Conservation (phyloP, 2,113 vertebrate genomes). For the Onychostoma macrolepis region DNA sequence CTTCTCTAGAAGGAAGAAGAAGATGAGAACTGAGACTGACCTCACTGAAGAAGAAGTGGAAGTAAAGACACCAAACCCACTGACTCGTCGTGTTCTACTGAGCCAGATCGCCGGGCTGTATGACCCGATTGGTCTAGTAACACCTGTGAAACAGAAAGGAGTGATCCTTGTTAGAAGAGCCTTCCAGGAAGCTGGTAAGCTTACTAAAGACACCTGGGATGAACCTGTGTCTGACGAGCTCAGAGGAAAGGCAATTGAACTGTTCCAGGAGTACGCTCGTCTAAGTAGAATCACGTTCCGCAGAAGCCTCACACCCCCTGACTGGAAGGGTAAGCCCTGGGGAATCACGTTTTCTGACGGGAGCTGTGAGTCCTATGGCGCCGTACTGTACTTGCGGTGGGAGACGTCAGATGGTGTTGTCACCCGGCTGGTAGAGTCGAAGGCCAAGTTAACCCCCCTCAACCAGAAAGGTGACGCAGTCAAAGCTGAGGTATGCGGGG, state of each 20-base stretch:
- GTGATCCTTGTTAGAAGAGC: conserved; percentile 28
- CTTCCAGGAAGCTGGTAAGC: conserved; percentile 28
- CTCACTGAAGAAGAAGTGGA: not conserved
- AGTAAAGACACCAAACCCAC: conserved; percentile 11
- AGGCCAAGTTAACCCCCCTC: conserved; percentile 26
- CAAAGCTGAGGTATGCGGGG: conserved; percentile 10
- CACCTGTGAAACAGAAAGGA: conserved; percentile 40
- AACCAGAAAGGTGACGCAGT: conserved; percentile 8
- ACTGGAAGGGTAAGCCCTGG: not conserved
- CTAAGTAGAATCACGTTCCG: not conserved
- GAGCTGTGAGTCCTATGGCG: not conserved
- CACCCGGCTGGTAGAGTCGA: conserved; percentile 1
- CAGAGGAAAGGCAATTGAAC: conserved; percentile 34
- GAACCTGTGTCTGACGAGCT: conserved; percentile 23
- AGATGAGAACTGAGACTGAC: not conserved
- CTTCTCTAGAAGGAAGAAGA: not conserved
- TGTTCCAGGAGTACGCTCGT: conserved; percentile 45
- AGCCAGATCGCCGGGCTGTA: conserved; percentile 10
- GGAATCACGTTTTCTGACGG: conserved; percentile 1
- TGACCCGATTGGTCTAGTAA: conserved; percentile 17
- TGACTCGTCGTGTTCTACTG: conserved; percentile 21
- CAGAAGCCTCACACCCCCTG: not conserved
- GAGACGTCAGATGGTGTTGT: not conserved
- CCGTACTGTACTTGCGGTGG: conserved; percentile 1
- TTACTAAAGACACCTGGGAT: conserved; percentile 44